Percentiles rank a stretch among this genome's conserved stretches.
These are phyloP conservation scores for Epizoanthus rinbou DNA, from an alignment of 92 coral and sea anemone species.

Conservation along the genomic window DNA sequence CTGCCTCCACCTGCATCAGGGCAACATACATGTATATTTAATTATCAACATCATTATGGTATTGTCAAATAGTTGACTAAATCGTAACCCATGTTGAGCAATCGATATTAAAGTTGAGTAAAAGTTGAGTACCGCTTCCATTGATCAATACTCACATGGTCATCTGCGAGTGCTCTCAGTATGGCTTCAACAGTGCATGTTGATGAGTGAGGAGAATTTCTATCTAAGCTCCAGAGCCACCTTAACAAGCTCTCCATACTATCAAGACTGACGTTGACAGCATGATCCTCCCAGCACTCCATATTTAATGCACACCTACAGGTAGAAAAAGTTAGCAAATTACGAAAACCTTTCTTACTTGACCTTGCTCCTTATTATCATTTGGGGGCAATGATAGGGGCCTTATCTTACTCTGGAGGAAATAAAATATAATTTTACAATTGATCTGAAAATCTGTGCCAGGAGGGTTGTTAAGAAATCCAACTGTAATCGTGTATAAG, in stretches of 20 bases:
- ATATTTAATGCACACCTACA: slow-evolving; percentile 81
- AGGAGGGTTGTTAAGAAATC: no score
- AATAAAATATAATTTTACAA: no score
- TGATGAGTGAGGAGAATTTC: slow-evolving; percentile 63
- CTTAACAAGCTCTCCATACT: slow-evolving; percentile 91
- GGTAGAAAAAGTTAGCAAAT: no score
- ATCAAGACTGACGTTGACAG: slow-evolving; percentile 87
- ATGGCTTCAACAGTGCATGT: slow-evolving; percentile 90
- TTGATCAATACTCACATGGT: slow-evolving; percentile 61
- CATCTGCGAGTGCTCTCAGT: slow-evolving; percentile 82
- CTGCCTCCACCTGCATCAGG: slow-evolving; percentile 80
- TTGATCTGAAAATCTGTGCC: no score
- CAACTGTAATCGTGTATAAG: no score
- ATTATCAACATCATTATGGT: not conserved
- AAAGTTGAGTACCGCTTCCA: not conserved
- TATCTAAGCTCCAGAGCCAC: slow-evolving; percentile 86
- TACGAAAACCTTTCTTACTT: not conserved
- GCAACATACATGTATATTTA: not conserved
- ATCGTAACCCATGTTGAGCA: not conserved
- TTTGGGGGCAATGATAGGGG: no score
- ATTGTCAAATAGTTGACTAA: not conserved
- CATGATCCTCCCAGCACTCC: slow-evolving; percentile 89
- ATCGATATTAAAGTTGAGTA: no score
- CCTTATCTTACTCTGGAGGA: no score
- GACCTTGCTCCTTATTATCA: no score